These are phyloP conservation scores for Cynaeus angustus DNA, from an alignment of 2,888 invertebrate genomes.

Conservation along the genomic window DNA sequence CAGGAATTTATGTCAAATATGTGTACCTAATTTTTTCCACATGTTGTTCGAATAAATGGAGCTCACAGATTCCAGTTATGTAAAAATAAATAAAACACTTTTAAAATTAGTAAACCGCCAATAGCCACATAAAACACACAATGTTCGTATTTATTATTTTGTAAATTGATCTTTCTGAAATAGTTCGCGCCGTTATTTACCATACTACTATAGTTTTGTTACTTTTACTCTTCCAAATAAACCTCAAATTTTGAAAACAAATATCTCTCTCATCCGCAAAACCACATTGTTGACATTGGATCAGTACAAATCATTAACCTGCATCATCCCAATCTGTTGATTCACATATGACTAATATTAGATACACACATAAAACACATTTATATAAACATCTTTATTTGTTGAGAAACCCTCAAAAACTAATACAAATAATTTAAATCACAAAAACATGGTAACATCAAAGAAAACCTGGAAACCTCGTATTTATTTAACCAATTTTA, in stretches of 20 bases:
- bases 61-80: neutral
- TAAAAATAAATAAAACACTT: constrained; percentile 2
- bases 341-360: constrained; percentile 20
- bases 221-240: neutral
- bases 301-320: constrained; percentile 11
- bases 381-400: constrained; percentile 48
- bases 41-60: constrained; percentile 4
- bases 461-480: constrained; percentile 60
- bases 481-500: constrained; percentile 67
- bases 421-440: constrained; percentile 65
- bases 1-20: constrained; percentile 11
- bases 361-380: constrained; percentile 15
- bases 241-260: neutral
- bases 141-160: constrained; percentile 1
- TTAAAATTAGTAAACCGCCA: neutral
- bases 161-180: neutral
- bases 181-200: too few species aligned
- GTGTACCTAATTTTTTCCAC: constrained; percentile 8
- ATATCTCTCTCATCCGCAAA: neutral
- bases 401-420: constrained; percentile 54
- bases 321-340: constrained; percentile 3
- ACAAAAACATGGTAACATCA: constrained; percentile 64
- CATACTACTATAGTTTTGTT: neutral
- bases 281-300: constrained; percentile 4
- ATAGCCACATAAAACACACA: neutral